Conservation (phyloP, 2,113 vertebrate genomes). For the Thryonomys swinderianus region DNA sequence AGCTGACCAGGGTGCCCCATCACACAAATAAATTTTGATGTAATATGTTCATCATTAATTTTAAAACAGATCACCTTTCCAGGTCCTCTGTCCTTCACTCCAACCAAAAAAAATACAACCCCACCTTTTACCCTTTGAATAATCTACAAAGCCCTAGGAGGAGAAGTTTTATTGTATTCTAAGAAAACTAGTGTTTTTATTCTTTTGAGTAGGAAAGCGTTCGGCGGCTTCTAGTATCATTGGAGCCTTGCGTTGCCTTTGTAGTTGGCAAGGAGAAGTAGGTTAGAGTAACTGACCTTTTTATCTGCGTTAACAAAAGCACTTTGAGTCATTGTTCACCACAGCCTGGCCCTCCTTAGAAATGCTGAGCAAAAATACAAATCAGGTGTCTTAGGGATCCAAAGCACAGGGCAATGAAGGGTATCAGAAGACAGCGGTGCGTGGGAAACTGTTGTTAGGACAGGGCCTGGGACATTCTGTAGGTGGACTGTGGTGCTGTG, state of each 20-base stretch:
- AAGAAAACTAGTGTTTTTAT: slow-evolving; percentile 40
- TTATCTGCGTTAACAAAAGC: slow-evolving; percentile 42
- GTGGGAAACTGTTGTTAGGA: background rate
- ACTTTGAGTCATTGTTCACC: slow-evolving; percentile 24
- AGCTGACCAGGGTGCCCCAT: background rate
- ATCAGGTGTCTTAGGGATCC: slow-evolving; percentile 14
- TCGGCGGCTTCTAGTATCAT: background rate
- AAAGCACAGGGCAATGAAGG: background rate
- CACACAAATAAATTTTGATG: background rate
- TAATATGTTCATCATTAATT: background rate
- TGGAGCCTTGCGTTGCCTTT: background rate
- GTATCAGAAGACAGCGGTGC: background rate
- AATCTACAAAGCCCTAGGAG: background rate
- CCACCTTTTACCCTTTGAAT: background rate
- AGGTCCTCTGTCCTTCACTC: background rate
- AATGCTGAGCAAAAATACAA: background rate
- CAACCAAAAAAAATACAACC: background rate
- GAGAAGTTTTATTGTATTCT: background rate
- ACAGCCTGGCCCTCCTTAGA: background rate
- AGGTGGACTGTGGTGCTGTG: background rate
- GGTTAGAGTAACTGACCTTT: slow-evolving; percentile 58
- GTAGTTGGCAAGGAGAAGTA: slow-evolving; percentile 39
- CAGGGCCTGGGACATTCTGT: background rate
- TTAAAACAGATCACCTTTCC: background rate
- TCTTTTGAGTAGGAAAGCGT: slow-evolving; percentile 18